These are phyloP conservation scores for Portunus trituberculatus DNA, from an alignment of 1,140 invertebrate genomes.

Conservation along the genomic window DNA sequence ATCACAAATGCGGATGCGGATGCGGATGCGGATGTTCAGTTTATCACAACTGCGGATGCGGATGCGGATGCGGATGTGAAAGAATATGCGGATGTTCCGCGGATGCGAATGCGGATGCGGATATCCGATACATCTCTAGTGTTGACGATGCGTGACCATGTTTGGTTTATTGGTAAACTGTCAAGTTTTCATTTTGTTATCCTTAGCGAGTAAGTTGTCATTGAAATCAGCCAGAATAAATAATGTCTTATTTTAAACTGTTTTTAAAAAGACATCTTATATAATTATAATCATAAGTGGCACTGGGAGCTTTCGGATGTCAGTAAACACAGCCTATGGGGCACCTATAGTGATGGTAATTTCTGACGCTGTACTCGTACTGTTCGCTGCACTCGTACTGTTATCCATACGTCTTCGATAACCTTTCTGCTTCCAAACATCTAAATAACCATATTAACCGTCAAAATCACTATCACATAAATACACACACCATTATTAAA, in stretches of 20 bases:
- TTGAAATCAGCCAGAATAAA: not conserved
- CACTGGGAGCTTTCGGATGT: not conserved
- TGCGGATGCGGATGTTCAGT: too few species aligned
- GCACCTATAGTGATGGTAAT: not conserved
- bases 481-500: not conserved
- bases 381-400: too few species aligned
- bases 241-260: too few species aligned
- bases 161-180: not conserved
- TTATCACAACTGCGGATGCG: too few species aligned
- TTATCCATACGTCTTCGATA: not conserved
- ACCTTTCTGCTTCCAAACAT: not conserved
- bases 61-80: too few species aligned
- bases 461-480: not conserved
- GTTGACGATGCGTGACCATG: not conserved
- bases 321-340: not conserved
- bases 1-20: too few species aligned
- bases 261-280: not conserved
- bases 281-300: slow-evolving; percentile 17
- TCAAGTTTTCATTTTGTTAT: not conserved
- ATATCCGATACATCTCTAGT: too few species aligned
- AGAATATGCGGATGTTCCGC: too few species aligned
- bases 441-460: not conserved
- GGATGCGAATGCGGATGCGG: too few species aligned
- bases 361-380: too few species aligned
- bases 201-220: not conserved